phyloP scores from a whole-genome alignment of 1,140 invertebrate species.

The Gryllus bimaculatus region DNA sequence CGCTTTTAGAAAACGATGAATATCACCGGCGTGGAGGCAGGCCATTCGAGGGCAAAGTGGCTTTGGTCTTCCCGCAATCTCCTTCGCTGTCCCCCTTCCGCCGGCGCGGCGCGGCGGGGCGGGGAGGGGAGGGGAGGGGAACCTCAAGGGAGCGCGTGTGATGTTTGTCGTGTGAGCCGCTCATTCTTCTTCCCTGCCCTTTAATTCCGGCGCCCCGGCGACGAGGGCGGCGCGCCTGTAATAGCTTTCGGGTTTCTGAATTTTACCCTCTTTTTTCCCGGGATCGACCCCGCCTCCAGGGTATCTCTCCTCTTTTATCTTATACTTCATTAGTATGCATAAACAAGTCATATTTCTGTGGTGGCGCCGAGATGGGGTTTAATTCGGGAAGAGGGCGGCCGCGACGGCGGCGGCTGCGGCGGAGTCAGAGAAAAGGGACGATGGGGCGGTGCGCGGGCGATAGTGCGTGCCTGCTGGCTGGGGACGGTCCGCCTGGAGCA shows the following conservation, averaged over 20 bases:
- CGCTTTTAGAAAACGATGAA: too few species aligned
- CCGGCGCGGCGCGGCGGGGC: too few species aligned
- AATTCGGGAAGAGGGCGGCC: background rate
- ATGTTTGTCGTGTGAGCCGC: background rate
- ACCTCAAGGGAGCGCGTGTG: background rate
- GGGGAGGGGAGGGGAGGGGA: too few species aligned
- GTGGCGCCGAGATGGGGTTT: constrained; percentile 7
- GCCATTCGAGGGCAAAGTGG: too few species aligned
- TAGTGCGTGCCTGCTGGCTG: too few species aligned
- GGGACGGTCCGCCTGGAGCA: too few species aligned
- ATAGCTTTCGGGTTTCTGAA: background rate
- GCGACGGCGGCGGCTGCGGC: too few species aligned
- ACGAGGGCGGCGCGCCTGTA: background rate
- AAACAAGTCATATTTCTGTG: constrained; percentile 19
- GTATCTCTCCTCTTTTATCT: constrained; percentile 10
- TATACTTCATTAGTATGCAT: constrained; percentile 18
- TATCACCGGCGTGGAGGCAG: too few species aligned
- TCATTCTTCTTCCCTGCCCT: background rate
- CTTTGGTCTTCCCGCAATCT: too few species aligned
- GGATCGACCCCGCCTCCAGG: background rate
- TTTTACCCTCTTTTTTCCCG: background rate
- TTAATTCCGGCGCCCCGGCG: background rate
- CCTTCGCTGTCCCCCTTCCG: too few species aligned
- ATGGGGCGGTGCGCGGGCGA: too few species aligned
- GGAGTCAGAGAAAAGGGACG: too few species aligned